Evolutionary conservation across 35 echinoderm and acorn worm species (phyloP), one percentile per base, ranked within the genome.

Genomic region (Anneissia japonica): DNA sequence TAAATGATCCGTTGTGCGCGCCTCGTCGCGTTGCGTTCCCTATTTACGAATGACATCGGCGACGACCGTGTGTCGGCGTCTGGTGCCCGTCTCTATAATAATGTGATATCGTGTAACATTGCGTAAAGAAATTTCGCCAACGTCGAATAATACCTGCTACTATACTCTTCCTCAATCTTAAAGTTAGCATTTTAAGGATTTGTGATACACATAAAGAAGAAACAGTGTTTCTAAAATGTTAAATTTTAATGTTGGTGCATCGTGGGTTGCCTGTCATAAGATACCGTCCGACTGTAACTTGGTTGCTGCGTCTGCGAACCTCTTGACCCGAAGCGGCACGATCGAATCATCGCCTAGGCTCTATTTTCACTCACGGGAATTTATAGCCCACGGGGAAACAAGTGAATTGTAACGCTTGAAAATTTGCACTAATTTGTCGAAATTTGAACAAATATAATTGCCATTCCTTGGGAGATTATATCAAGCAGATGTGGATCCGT

Each of bases 391-490:
- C 6, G 51, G 51, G 51, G 51, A 7, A 45, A 64, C 10, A 23
- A 64, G 51, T 1, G 21, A 64, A 64, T 64, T 64, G 51, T 64
- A 64, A 64, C 51, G 51, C 9, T 64, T 64, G 1, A 1, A 64
- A 64, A 64, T 64, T 64, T 64, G 51, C 51, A 64, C 51, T 64
- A 64, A 64, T 64, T 64, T 64, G 51, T 64, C 51, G 51, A 64
- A 64, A 64, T 64, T 64, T 64, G 51, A 64, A 64, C 51, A 12
- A 64, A 64, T 64, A 64, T 64, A 64, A 64, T 64, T 64, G 51
- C 19, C 51, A 64, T 64, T 64, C 51, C 51, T 16, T 64, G 7
- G 51, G 2, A 64, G 51, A 64, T 64, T 64, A 64, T 64, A 64
- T 64, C 51, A 64, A 23, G 51, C 51, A 64, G 51, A 64, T 64